Evolutionary conservation across 2,797 vertebrate genomes (phyloP).

Genomic region (Numenius phaeopus): DNA sequence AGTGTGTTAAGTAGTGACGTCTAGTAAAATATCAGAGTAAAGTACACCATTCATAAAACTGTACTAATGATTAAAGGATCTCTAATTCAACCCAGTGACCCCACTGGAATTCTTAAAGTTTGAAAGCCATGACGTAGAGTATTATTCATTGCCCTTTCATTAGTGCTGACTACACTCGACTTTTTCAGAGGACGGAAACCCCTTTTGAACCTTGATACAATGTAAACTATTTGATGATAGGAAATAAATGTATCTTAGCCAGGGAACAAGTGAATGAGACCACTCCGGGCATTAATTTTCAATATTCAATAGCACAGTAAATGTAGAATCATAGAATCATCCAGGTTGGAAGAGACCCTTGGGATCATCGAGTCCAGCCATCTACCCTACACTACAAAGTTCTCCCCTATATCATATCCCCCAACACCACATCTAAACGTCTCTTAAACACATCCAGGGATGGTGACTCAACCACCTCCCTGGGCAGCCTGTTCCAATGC

Average conservation of each 20-base stretch:
- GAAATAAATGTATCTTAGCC: background rate
- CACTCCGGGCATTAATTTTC: background rate
- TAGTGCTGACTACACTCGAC: background rate
- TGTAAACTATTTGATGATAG: background rate
- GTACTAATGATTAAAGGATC: slow-evolving; percentile 60
- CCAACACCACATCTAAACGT: no score
- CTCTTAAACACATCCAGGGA: no score
- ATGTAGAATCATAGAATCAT: background rate
- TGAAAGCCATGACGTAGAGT: slow-evolving; percentile 39
- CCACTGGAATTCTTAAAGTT: slow-evolving; percentile 59
- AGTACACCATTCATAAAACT: slow-evolving; percentile 67
- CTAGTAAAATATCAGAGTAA: slow-evolving; percentile 60
- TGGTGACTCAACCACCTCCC: no score
- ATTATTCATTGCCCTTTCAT: slow-evolving; percentile 58
- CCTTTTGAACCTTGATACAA: slow-evolving; percentile 22
- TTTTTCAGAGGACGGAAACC: slow-evolving; percentile 11
- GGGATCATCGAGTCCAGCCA: no score
- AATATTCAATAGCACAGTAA: background rate
- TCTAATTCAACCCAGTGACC: slow-evolving; percentile 67
- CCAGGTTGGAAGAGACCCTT: no score
- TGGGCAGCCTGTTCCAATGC: no score
- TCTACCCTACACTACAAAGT: no score
- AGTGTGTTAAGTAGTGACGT: slow-evolving; percentile 60
- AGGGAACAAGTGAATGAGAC: background rate
- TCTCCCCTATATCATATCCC: no score